Conservation (phyloP, 2,888 invertebrate genomes). For the Vandiemenella viatica region DNA sequence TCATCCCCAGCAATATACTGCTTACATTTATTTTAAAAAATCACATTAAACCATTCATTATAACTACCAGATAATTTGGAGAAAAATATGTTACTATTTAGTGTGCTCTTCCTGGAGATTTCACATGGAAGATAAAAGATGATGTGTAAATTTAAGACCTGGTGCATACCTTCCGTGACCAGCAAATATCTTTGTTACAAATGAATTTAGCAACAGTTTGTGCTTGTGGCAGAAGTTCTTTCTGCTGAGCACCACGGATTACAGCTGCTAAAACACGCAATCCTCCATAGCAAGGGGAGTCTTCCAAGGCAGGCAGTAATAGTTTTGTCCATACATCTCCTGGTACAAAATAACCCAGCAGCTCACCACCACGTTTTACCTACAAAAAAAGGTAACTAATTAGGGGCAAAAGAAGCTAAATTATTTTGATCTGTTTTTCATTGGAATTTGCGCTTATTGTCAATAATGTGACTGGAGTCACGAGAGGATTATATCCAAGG, state of each 20-base stretch:
- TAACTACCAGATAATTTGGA: too few species aligned
- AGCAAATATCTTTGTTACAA: conserved; percentile 37
- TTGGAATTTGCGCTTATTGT: too few species aligned
- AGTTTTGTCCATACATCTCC: conserved; percentile 52
- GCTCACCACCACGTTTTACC: conserved; percentile 50
- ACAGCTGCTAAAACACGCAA: conserved; percentile 45
- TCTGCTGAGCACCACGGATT: conserved; percentile 39
- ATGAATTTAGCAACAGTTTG: conserved; percentile 41
- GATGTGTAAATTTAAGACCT: too few species aligned
- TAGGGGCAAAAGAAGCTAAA: background rate
- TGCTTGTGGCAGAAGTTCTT: conserved; percentile 34
- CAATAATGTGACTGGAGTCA: too few species aligned
- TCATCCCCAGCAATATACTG: too few species aligned
- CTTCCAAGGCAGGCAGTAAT: conserved; percentile 46
- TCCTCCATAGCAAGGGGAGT: conserved; percentile 33
- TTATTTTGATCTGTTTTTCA: background rate
- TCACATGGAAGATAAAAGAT: too few species aligned
- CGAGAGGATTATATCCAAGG: too few species aligned
- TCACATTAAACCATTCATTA: too few species aligned
- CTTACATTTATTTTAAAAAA: too few species aligned
- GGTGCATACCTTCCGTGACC: conserved; percentile 36
- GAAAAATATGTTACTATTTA: too few species aligned
- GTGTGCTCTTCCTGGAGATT: too few species aligned
- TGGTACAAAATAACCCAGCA: conserved; percentile 61
- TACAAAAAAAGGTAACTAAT: conserved; percentile 23